phyloP scores from a whole-genome alignment of 2,797 vertebrate genomes.

The Tragelaphus eurycerus region DNA sequence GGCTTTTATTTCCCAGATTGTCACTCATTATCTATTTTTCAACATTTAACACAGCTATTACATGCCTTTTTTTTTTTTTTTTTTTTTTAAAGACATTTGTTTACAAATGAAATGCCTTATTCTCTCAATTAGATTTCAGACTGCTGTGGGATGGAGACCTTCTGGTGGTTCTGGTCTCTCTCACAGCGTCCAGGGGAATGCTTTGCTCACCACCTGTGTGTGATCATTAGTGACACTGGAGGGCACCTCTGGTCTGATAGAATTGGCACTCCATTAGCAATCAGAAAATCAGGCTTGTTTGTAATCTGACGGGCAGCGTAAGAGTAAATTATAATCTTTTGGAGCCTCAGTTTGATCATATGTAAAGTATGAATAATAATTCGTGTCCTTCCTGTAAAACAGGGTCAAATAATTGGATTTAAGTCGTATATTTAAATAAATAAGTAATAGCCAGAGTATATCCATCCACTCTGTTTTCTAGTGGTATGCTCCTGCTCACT shows the following conservation, averaged over 20 bases:
- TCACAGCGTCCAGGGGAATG: too few species aligned
- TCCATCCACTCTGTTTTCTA: neutral
- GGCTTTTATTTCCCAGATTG: neutral
- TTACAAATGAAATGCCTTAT: neutral
- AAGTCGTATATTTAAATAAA: neutral
- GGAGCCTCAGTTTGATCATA: neutral
- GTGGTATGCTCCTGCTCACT: rapidly evolving
- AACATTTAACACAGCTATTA: neutral
- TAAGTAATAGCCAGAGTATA: neutral
- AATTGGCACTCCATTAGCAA: neutral
- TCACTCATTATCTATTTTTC: neutral
- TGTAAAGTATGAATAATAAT: neutral
- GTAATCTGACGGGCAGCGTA: neutral
- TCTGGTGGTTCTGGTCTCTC: neutral
- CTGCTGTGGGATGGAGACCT: neutral
- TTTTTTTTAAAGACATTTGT: neutral
- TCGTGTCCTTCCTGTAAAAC: neutral
- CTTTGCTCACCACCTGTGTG: neutral
- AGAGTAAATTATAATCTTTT: neutral
- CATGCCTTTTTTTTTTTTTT: neutral
- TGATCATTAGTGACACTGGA: neutral
- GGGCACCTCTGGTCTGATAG: neutral
- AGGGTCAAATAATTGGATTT: neutral
- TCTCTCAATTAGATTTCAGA: neutral
- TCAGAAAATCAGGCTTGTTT: neutral